phyloP scores from a whole-genome alignment of 2,888 invertebrate genomes.

The Rhagonycha fulva region DNA sequence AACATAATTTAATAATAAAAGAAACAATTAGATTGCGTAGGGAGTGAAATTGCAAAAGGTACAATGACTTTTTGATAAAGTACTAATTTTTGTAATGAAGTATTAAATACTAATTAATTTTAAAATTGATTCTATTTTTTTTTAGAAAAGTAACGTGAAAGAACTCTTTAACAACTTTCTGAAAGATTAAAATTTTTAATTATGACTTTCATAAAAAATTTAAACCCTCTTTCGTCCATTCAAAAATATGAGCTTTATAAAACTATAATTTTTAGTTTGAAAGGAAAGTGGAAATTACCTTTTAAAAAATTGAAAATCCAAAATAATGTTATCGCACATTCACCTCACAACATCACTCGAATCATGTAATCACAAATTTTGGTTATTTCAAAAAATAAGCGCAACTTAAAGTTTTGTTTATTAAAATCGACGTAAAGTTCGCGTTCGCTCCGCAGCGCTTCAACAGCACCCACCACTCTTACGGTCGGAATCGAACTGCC shows the following conservation, averaged over 20 bases:
- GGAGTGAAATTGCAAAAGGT: conserved; percentile 23
- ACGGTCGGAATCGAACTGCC: conserved; percentile 33
- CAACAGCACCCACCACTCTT: conserved; percentile 7
- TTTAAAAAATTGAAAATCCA: neutral
- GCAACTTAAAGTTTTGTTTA: neutral
- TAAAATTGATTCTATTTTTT: neutral
- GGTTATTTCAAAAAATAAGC: neutral
- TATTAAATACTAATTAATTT: neutral
- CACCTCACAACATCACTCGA: neutral
- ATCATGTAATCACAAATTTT: neutral
- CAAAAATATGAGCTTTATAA: neutral
- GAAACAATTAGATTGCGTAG: conserved; percentile 37
- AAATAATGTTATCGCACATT: neutral
- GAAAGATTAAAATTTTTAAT: conserved; percentile 41
- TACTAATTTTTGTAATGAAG: neutral
- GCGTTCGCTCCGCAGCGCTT: neutral
- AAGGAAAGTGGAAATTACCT: neutral
- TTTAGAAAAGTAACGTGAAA: neutral
- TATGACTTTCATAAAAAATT: conserved; percentile 37
- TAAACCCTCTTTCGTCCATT: conserved; percentile 8
- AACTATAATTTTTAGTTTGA: neutral
- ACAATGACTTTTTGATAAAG: conserved; percentile 18
- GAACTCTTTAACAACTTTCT: conserved; percentile 24
- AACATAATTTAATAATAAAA: conserved; percentile 42
- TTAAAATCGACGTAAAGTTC: neutral